Conservation (phyloP, 2,797 vertebrate genomes). For the Anniella stebbinsi region DNA sequence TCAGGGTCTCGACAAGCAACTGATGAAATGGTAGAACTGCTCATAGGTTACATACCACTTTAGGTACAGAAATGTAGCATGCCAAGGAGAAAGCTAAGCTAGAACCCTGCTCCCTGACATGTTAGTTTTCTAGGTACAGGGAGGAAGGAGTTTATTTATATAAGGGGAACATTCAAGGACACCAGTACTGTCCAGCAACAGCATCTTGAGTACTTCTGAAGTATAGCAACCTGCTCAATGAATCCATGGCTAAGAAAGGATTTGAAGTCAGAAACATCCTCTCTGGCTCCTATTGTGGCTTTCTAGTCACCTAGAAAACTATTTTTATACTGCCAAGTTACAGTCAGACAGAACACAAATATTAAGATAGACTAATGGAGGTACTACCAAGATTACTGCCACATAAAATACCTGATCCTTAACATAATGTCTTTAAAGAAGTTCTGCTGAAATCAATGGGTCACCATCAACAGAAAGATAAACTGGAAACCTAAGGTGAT, state of each 20-base stretch:
- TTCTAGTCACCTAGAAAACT: not conserved
- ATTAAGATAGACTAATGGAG: not conserved
- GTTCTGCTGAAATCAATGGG: not conserved
- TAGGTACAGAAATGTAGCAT: not conserved
- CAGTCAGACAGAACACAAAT: not conserved
- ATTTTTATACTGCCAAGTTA: not conserved
- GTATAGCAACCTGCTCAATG: not conserved
- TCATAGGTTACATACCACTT: not conserved
- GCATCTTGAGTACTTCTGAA: not conserved
- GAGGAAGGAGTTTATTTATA: not conserved
- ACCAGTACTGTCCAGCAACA: not conserved
- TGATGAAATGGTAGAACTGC: too few species aligned
- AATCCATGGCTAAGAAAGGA: not conserved
- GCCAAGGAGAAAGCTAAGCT: not conserved
- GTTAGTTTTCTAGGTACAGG: not conserved
- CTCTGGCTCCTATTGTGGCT: not conserved
- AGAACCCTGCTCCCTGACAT: not conserved
- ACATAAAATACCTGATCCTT: not conserved
- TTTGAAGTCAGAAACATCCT: not conserved
- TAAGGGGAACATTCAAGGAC: not conserved
- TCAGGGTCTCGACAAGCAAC: too few species aligned
- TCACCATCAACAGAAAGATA: not conserved
- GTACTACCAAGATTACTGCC: not conserved
- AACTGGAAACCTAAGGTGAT: not conserved
- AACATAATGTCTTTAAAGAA: not conserved